Percentiles rank a stretch among this genome's conserved stretches.
Conservation (phyloP, 2,113 vertebrate genomes). For the Xenopus borealis region DNA sequence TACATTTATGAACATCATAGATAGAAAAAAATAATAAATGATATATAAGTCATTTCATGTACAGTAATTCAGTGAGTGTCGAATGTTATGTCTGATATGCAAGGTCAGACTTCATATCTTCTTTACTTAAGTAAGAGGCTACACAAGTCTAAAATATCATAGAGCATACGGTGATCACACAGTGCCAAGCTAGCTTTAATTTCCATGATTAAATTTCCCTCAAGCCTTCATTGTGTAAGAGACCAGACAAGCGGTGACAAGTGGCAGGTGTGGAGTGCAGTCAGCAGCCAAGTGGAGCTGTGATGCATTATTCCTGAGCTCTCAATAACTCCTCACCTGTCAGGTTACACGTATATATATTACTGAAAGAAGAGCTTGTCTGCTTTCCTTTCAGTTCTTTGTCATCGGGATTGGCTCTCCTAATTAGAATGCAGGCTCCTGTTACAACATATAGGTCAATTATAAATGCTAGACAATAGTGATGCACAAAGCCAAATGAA, state of each 20-base stretch:
- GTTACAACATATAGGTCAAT: not conserved
- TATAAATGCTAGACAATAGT: not conserved
- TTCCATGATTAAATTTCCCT: constrained; percentile 5
- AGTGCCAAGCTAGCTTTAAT: constrained; percentile 3
- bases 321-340: constrained; percentile 50
- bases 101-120: too few species aligned
- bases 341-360: constrained; percentile 33
- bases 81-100: too few species aligned
- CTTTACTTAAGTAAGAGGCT: too few species aligned
- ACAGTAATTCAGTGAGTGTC: too few species aligned
- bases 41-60: too few species aligned
- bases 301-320: constrained; percentile 59
- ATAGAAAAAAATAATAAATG: too few species aligned
- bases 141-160: too few species aligned
- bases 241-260: not conserved
- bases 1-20: too few species aligned
- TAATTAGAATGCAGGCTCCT: not conserved
- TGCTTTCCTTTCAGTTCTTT: not conserved
- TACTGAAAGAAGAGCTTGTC: constrained; percentile 46
- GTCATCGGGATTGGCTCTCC: not conserved
- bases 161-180: not conserved
- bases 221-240: not conserved
- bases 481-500: too few species aligned
- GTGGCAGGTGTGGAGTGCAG: not conserved
- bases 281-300: constrained; percentile 18